These are phyloP conservation scores for Crotalus tigris DNA, from an alignment of 2,113 vertebrate genomes.

Conservation along the genomic window DNA sequence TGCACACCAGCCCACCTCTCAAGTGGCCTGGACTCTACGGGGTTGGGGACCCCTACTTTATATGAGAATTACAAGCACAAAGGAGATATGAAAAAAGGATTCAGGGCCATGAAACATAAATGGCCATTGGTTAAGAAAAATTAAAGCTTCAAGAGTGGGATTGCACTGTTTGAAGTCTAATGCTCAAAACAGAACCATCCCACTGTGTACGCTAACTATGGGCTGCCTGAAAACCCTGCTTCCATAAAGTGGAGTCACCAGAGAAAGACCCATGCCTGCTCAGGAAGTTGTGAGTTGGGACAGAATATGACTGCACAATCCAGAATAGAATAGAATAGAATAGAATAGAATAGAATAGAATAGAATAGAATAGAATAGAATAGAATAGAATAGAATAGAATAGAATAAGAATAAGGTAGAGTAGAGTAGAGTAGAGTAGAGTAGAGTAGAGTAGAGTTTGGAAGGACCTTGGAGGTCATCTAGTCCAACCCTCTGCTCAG, in stretches of 20 bases:
- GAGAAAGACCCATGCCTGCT: neutral
- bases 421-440: no score
- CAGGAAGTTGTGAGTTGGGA: neutral
- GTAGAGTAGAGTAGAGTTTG: fast-evolving
- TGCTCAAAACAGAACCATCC: no score
- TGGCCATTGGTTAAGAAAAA: neutral
- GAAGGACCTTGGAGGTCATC: no score
- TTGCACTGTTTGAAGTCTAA: neutral
- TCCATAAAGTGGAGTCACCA: neutral
- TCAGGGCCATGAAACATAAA: neutral
- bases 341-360: no score
- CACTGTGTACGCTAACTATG: neutral
- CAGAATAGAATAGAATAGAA: no score
- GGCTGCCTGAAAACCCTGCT: neutral
- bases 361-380: no score
- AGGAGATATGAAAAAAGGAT: neutral
- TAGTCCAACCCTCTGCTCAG: no score
- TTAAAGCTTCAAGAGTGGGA: neutral
- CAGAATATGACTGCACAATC: neutral
- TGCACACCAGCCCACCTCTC: no score
- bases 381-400: no score
- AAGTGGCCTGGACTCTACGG: no score
- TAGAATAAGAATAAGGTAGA: no score
- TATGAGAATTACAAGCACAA: neutral
- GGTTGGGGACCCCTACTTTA: no score